These are phyloP conservation scores for Takifugu flavidus DNA, from an alignment of 2,113 vertebrate species.

Conservation along the genomic window DNA sequence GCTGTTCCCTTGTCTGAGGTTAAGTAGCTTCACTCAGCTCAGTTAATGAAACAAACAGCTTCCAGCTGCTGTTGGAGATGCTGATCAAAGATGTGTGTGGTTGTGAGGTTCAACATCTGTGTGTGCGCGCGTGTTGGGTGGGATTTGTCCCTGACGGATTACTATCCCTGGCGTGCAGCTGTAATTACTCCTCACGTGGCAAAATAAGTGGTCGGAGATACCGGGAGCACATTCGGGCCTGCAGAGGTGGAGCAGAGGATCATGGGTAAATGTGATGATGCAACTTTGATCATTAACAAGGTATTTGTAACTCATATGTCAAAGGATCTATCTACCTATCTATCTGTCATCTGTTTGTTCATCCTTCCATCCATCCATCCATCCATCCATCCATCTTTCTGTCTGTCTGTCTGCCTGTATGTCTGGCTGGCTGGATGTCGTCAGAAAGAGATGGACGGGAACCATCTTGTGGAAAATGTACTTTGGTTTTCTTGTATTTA, in stretches of 20 bases:
- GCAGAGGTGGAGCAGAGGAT: conserved; percentile 3
- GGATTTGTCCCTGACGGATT: conserved; percentile 41
- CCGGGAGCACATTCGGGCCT: background rate
- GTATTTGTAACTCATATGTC: too few relatives aligned
- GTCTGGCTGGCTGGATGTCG: too few relatives aligned
- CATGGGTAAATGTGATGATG: conserved; percentile 11
- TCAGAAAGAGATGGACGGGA: too few relatives aligned
- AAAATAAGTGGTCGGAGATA: conserved; percentile 10
- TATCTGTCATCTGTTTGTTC: too few relatives aligned
- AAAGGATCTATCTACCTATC: too few relatives aligned
- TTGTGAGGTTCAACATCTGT: conserved; percentile 41
- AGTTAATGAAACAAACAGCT: conserved; percentile 5
- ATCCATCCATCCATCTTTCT: too few relatives aligned
- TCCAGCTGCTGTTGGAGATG: background rate
- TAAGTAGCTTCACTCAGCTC: background rate
- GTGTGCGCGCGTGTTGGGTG: conserved; percentile 1
- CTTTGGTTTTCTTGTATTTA: too few relatives aligned
- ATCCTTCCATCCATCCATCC: too few relatives aligned
- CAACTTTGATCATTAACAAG: background rate
- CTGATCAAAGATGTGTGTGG: conserved; percentile 8
- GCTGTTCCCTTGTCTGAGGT: background rate
- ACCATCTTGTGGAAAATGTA: too few relatives aligned
- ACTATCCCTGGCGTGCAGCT: conserved; percentile 14
- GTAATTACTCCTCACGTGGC: conserved; percentile 45
- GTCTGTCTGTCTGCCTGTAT: too few relatives aligned